Base-by-base conservation (phyloP, 2,888 invertebrate species). In the Parnassius apollo region DNA sequence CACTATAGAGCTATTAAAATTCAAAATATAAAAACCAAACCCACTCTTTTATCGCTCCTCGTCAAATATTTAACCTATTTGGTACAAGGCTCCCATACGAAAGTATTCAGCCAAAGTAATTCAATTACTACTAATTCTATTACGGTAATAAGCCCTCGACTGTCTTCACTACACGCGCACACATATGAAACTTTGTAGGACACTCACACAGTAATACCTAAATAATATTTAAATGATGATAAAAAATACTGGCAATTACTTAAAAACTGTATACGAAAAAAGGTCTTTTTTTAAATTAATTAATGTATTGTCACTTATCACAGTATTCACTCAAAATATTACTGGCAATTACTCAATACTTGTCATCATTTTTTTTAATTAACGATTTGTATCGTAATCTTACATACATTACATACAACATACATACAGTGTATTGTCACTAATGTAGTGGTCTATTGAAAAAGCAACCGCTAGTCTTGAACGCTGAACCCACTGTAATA, bases 81-180 rank as follows among this genome's bases (percentile, higher is more conserved):
- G 7, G 64, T 59, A 12, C 48, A 49, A 60, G 52, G 25, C 56
- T 52, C 55, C 46, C 53, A 42, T 59, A 61, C 58, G 46, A 61
- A 62, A 67, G 68, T 66, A 68, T 64, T 66, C 71, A 75, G 79
- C 74, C 67, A 76, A 76, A 81, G 80, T 88, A 90, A 91, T 88
- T 86, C 75, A 88, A 91, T 91, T 91, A 91, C 61, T 63, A 66
- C 81, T 91, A 91, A 91, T 89, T 88, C 81, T 80, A 91, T 91
- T 91, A 91, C 78, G 71, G 69, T 73, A 78, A 76, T 84, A 86
- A 81, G 79, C 81, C 75, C 66, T 71, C 66, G 69, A 65, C 71
- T 74, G 75, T 75, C 75, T 74, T 77, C 78, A 73, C 75, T 71
- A 71, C 75, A 71, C 71, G 76, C 73, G 71, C 71, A 67, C 53